A percentile compares a stretch with the other conserved stretches of the same genome.
These are phyloP conservation scores for Leptinotarsa lineolata DNA, from an alignment of 1,140 invertebrate species.

Conservation along the genomic window DNA sequence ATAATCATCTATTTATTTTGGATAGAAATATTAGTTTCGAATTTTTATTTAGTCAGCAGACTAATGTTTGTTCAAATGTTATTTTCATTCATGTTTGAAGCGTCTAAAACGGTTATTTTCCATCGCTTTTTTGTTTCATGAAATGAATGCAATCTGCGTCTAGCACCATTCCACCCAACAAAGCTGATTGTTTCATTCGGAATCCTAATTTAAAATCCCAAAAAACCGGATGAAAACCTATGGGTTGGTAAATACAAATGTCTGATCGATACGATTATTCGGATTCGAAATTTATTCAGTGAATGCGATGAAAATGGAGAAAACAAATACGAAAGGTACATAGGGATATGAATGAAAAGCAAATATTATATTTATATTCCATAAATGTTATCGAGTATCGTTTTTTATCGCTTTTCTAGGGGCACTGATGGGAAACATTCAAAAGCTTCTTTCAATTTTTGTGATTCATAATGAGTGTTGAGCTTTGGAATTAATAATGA, in stretches of 20 bases:
- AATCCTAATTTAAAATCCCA: not conserved
- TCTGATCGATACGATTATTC: conserved; percentile 1
- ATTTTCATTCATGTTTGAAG: conserved; percentile 3
- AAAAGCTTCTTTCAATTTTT: too few species aligned
- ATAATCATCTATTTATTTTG: not conserved
- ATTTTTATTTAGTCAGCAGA: conserved; percentile 3
- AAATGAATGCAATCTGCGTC: not conserved
- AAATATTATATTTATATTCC: too few species aligned
- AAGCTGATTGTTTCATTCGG: not conserved
- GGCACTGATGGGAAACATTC: too few species aligned
- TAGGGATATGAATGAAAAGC: too few species aligned
- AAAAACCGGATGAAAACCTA: not conserved
- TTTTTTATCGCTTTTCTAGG: too few species aligned
- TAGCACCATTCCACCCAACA: not conserved
- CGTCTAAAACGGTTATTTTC: not conserved
- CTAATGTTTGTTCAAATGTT: not conserved
- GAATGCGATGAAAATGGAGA: too few species aligned
- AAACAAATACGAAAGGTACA: too few species aligned
- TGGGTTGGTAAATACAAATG: not conserved
- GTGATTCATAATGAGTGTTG: too few species aligned
- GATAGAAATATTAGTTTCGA: not conserved
- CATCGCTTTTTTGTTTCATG: not conserved
- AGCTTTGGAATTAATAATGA: too few species aligned
- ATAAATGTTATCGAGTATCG: too few species aligned
- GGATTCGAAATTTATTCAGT: not conserved